Base-by-base conservation (phyloP, 2,113 vertebrate species). In the Origma solitaria region DNA sequence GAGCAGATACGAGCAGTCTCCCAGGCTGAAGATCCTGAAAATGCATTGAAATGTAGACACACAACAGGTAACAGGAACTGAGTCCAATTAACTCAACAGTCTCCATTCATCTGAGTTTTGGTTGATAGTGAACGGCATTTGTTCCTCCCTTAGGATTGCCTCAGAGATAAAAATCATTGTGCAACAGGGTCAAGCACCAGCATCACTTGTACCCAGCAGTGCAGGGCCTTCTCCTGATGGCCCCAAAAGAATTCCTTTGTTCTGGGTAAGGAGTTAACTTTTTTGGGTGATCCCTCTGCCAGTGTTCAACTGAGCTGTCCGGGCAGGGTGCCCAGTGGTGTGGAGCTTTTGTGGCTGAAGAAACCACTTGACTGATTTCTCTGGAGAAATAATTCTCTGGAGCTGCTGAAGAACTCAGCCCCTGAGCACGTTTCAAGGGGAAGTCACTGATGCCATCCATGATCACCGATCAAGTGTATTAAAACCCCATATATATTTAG, bases 291-390 rank as follows among this genome's bases (percentile, higher is more conserved):
- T 40, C 14, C 50, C 64, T 60, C 27, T 62, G 53, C 37, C 61
- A 2, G 51, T 0, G 27, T 6, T 35, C 0, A 1, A 1, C 21
- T 3, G 54, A 49, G 49, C 18, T 42, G 30, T 9, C 38, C 7
- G 44, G 57, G 35, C 58, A 47, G 69, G 0, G 0, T 22, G 35
- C 33, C 53, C 1, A 0, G 15, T 4, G 2, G 1, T 49, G 50
- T 6, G n/a, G 64, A 12, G 40, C 22, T 56, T 68, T 70, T 2
- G 5, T n/a, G 50, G 33, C 83, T 30, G 70, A 44, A 51, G 70
- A 88, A 77, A 64, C 14, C 51, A 3, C 38, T 33, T 0, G 13
- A 13, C 16, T 47, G 80, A 50, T 54, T 50, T 42, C 58, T 70
- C 44, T 0, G 9, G 16, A n/a, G 64, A 17, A 87, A 45, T 38